Evolutionary conservation across 1,140 invertebrate genomes (phyloP).

Genomic region (Aphelenchoides besseyi): DNA sequence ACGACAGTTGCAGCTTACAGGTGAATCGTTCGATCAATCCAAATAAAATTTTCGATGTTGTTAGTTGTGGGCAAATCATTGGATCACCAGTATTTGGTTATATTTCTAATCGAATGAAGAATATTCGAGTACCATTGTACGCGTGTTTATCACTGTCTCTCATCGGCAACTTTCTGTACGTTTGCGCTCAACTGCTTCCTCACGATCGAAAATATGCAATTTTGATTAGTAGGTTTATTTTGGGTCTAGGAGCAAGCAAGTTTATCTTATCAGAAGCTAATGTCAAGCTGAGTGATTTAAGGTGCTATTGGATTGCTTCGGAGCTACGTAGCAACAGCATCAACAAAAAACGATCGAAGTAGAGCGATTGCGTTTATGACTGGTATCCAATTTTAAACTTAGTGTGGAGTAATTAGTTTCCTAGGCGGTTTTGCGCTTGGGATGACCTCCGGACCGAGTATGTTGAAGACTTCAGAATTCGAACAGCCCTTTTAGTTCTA

Average conservation of each 20-base stretch:
- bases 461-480: too few species aligned
- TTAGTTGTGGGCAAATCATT: slow-evolving; percentile 45
- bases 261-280: too few species aligned
- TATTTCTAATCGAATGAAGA: slow-evolving; percentile 31
- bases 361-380: slow-evolving; percentile 37
- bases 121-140: slow-evolving; percentile 23
- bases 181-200: slow-evolving; percentile 30
- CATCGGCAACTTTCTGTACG: slow-evolving; percentile 46
- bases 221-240: slow-evolving; percentile 40
- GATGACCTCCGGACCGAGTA: slow-evolving; percentile 29
- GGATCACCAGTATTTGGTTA: slow-evolving; percentile 40
- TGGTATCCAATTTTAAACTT: slow-evolving; percentile 4
- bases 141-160: slow-evolving; percentile 43
- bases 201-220: slow-evolving; percentile 27
- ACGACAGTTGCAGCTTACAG: slow-evolving; percentile 42
- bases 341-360: slow-evolving; percentile 29
- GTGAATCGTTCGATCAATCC: too few species aligned
- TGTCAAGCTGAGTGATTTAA: too few species aligned
- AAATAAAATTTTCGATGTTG: too few species aligned
- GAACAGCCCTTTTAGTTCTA: too few species aligned
- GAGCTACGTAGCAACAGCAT: slow-evolving; percentile 33
- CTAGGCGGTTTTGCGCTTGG: slow-evolving; percentile 36
- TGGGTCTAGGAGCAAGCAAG: slow-evolving; percentile 44
- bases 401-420: neutral
- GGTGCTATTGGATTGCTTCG: slow-evolving; percentile 33